A percentile compares a stretch with the other conserved stretches of the same genome.
These are phyloP conservation scores for Lasioglossum zephyrum DNA, from an alignment of 2,888 invertebrate genomes.

Conservation along the genomic window DNA sequence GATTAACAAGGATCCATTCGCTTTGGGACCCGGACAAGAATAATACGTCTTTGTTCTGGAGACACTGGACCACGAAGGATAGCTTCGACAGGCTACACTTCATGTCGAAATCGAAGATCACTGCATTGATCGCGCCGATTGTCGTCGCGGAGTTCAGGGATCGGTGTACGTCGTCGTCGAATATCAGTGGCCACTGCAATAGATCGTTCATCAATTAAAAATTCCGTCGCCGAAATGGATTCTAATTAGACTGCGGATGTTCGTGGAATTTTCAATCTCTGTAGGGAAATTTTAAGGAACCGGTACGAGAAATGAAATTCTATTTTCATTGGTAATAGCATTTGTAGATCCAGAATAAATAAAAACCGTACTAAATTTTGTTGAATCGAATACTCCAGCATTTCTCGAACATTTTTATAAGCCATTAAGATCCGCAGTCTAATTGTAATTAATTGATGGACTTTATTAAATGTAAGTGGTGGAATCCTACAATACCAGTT, in stretches of 20 bases:
- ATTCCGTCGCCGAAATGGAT: neutral
- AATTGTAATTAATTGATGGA: neutral
- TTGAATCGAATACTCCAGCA: too few relatives aligned
- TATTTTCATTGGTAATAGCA: too few relatives aligned
- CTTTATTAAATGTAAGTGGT: too few relatives aligned
- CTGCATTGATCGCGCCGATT: constrained; percentile 83
- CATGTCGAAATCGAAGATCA: constrained; percentile 86
- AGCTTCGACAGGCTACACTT: constrained; percentile 85
- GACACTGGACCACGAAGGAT: constrained; percentile 85
- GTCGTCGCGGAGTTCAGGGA: neutral
- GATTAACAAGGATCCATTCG: constrained; percentile 11
- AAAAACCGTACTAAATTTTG: too few relatives aligned
- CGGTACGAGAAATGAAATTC: too few relatives aligned
- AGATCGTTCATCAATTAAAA: neutral
- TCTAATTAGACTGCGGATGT: neutral
- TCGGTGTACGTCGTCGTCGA: neutral
- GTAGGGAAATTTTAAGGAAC: too few relatives aligned
- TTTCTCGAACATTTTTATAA: too few relatives aligned
- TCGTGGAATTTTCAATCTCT: too few relatives aligned
- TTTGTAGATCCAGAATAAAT: too few relatives aligned
- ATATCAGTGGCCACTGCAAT: neutral
- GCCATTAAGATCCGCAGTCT: too few relatives aligned
- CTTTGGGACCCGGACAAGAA: constrained; percentile 85
- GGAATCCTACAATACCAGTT: too few relatives aligned
- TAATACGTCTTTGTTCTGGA: constrained; percentile 85